These are phyloP conservation scores for Spongia lamella DNA, from an alignment of 37 sponge, comb jelly and placozoan species.

Conservation along the genomic window DNA sequence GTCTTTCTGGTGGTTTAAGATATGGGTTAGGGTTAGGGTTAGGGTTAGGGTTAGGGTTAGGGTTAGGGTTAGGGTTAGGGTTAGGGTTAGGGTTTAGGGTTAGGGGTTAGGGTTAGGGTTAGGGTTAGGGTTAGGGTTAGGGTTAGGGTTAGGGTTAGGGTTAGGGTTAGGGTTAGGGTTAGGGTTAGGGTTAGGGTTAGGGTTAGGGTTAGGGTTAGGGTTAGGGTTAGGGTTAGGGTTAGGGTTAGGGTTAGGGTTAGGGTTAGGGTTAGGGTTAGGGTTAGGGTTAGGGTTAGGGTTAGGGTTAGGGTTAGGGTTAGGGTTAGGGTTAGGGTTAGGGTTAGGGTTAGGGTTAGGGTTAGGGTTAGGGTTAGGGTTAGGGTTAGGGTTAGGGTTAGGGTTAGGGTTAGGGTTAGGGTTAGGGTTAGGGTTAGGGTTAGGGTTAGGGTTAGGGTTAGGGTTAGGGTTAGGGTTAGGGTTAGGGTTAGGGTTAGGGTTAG, in stretches of 20 bases:
- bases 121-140: conserved; percentile 37
- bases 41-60: conserved; percentile 67
- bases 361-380: conserved; percentile 39
- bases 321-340: conserved; percentile 39
- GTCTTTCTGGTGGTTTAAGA: too few relatives aligned
- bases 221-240: conserved; percentile 39
- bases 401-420: conserved; percentile 39
- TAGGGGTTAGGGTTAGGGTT: too few relatives aligned
- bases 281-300: conserved; percentile 39
- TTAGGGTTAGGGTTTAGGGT: too few relatives aligned
- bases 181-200: conserved; percentile 39
- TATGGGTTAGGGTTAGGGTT: conserved; percentile 73
- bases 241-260: conserved; percentile 39
- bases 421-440: conserved; percentile 39
- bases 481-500: conserved; percentile 39
- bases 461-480: conserved; percentile 39
- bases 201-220: conserved; percentile 39
- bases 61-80: too few relatives aligned
- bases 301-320: conserved; percentile 39
- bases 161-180: conserved; percentile 39
- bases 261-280: conserved; percentile 39
- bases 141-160: conserved; percentile 39
- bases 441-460: conserved; percentile 39
- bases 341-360: conserved; percentile 39
- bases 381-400: conserved; percentile 39